Conservation (phyloP, 2,888 invertebrate species). For the Drosophila kambysellisi region DNA sequence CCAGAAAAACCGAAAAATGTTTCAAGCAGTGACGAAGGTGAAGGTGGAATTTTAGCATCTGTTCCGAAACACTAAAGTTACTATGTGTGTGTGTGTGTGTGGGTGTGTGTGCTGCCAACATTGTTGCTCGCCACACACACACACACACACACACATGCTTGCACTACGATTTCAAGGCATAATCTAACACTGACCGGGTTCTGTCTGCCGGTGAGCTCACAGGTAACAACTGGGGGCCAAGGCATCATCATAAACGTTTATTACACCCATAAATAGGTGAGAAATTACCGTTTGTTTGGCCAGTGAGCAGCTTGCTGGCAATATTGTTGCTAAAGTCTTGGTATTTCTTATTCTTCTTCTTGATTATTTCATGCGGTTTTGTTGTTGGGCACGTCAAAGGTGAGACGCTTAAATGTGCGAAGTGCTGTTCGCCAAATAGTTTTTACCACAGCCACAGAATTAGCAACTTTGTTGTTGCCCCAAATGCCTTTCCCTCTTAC, state of each 20-base stretch:
- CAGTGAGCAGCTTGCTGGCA: constrained; percentile 59
- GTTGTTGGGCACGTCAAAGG: constrained; percentile 25
- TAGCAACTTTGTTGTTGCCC: constrained; percentile 50
- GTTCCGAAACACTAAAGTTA: constrained; percentile 54
- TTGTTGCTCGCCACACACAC: constrained; percentile 49
- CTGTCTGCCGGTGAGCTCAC: constrained; percentile 34
- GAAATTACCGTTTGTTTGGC: constrained; percentile 75
- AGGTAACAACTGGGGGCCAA: constrained; percentile 26
- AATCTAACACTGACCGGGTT: constrained; percentile 43
- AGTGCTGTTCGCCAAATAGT: constrained; percentile 53
- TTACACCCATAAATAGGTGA: constrained; percentile 79
- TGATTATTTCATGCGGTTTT: constrained; percentile 65
- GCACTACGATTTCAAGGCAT: constrained; percentile 6
- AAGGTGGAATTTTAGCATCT: constrained; percentile 19
- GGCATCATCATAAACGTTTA: constrained; percentile 81
- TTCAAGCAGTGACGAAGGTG: background rate
- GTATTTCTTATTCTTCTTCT: constrained; percentile 30
- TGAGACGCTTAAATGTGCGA: constrained; percentile 37
- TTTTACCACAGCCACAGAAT: constrained; percentile 43
- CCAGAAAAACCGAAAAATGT: constrained; percentile 20
- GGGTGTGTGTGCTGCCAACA: constrained; percentile 43
- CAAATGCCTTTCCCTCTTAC: constrained; percentile 5
- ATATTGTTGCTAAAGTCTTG: constrained; percentile 72
- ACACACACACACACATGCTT: background rate
- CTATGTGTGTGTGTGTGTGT: constrained; percentile 13